phyloP scores from a whole-genome alignment of 2,113 vertebrate genomes.

The Trematocara nigrifrons region DNA sequence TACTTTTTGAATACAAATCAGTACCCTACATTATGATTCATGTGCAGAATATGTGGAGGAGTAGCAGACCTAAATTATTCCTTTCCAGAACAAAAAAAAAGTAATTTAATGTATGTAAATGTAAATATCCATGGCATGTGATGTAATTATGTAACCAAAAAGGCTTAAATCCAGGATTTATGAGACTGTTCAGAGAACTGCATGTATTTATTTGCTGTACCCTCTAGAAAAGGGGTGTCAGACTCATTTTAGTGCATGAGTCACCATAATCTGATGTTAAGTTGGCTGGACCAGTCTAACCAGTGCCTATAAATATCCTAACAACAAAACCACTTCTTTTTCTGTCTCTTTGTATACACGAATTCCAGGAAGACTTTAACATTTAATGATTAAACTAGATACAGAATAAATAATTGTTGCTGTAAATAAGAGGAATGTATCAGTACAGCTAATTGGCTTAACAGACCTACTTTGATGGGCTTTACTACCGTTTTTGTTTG shows the following conservation, averaged over 20 bases:
- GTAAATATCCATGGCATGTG: not conserved
- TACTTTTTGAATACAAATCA: not conserved
- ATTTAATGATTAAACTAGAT: not conserved
- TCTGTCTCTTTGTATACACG: fast-evolving
- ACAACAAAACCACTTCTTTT: not conserved
- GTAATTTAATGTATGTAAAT: not conserved
- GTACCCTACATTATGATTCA: not conserved
- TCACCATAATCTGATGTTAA: not conserved
- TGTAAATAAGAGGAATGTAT: not conserved
- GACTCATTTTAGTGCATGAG: not conserved
- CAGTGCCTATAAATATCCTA: not conserved
- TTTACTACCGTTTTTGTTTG: not conserved
- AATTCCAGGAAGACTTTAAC: not conserved
- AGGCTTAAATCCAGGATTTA: not conserved
- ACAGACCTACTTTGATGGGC: not conserved
- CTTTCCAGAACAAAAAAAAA: not conserved
- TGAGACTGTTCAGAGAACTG: not conserved
- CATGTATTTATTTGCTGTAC: not conserved
- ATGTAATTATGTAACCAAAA: not conserved
- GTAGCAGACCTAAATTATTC: not conserved
- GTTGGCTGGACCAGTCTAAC: not conserved
- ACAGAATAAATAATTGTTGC: not conserved
- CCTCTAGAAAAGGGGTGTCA: not conserved
- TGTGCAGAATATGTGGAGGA: not conserved
- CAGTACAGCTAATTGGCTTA: not conserved